phyloP scores from a whole-genome alignment of 2,888 invertebrate genomes.

The Rhagonycha fulva region DNA sequence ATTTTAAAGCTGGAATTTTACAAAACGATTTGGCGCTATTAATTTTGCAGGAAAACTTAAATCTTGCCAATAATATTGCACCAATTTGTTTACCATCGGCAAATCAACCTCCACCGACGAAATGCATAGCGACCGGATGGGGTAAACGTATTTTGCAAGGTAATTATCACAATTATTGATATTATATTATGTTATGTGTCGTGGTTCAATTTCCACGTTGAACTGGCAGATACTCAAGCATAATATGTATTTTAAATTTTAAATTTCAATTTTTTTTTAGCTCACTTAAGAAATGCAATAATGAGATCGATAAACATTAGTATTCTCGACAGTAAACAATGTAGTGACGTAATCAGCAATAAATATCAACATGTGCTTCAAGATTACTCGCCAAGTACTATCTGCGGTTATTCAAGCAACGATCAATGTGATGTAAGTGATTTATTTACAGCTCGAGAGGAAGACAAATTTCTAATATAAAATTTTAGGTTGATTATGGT shows the following conservation, averaged over 20 bases:
- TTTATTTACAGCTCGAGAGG: background rate
- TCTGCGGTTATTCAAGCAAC: constrained; percentile 71
- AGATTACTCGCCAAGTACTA: constrained; percentile 64
- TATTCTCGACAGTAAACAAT: constrained; percentile 64
- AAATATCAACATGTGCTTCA: constrained; percentile 63
- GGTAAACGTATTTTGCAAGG: constrained; percentile 78
- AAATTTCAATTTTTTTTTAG: constrained; percentile 55
- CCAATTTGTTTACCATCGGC: constrained; percentile 71
- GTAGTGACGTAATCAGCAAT: constrained; percentile 61
- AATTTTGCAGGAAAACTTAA: constrained; percentile 65
- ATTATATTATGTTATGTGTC: background rate
- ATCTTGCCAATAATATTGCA: constrained; percentile 72
- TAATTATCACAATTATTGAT: constrained; percentile 56
- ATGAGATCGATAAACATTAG: constrained; percentile 76
- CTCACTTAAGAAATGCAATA: constrained; percentile 72
- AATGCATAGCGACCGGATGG: constrained; percentile 83
- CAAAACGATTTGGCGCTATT: constrained; percentile 75
- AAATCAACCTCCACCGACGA: constrained; percentile 62
- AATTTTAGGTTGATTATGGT: constrained; percentile 68
- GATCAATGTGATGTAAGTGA: constrained; percentile 74
- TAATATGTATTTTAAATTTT: background rate
- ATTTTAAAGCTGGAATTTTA: constrained; percentile 63
- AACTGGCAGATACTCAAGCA: background rate
- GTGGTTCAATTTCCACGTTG: background rate
- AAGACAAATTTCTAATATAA: background rate